Percentiles rank a stretch among this genome's conserved stretches.
These are phyloP conservation scores for Corythornis vintsioides DNA, from an alignment of 2,113 vertebrate species.

Conservation along the genomic window DNA sequence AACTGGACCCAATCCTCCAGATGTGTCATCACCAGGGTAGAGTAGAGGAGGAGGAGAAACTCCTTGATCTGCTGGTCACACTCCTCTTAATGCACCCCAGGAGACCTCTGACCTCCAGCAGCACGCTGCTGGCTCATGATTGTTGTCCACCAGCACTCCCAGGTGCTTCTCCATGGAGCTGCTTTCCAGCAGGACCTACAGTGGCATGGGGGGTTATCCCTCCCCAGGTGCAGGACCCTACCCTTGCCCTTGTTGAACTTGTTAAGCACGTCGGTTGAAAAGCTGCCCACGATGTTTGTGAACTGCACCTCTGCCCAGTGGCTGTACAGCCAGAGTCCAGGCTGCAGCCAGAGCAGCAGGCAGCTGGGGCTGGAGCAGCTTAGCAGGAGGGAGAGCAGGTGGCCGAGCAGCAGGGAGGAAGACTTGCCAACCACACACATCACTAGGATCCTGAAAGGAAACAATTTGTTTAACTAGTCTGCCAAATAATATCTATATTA, in stretches of 20 bases:
- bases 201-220: background rate
- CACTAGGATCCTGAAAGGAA: conserved; percentile 37
- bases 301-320: rapidly evolving
- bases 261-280: rapidly evolving
- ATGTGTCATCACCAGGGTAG: background rate
- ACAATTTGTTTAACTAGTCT: conserved; percentile 59
- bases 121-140: background rate
- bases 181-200: background rate
- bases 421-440: background rate
- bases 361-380: background rate
- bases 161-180: background rate
- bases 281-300: rapidly evolving
- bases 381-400: conserved; percentile 52
- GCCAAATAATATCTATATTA: conserved; percentile 67
- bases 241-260: too few relatives aligned
- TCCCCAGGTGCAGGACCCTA: background rate
- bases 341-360: background rate
- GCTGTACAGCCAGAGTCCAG: background rate
- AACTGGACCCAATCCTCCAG: background rate
- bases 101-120: too few relatives aligned
- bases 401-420: conserved; percentile 36
- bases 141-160: background rate
- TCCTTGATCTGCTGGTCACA: background rate
- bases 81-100: background rate
- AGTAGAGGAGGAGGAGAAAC: background rate